Base-by-base conservation (phyloP, 1,140 invertebrate species). In the Aradophagus sp. region DNA sequence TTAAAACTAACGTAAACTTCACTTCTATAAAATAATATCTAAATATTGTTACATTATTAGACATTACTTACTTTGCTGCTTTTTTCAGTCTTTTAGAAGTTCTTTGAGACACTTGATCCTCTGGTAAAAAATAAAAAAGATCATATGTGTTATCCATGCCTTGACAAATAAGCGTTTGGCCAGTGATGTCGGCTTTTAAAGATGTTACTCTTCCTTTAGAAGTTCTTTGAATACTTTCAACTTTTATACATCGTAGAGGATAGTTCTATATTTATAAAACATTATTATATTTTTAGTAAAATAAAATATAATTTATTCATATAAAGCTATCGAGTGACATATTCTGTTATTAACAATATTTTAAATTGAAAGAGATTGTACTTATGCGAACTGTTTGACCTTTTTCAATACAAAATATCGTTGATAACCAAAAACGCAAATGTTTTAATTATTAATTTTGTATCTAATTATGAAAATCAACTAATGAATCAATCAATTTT, bases 121-220 rank as follows among this genome's bases (percentile, higher is more conserved):
- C 88, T 1, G 89, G 84, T 70, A 91, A 89, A 61, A 99, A 90
- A 36, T 90, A 86, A 81, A 97, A 99, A 20, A 96, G 80, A 85
- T 99, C 97, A 7, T 98, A 82, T 6, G 88, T 84, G 58, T 90
- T 89, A 73, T 96, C 93, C 15, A 88, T 92, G 2, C 96, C 95
- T 82, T 96, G 91, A 84, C 94, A 96, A 5, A 89, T 90, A 0
- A 99, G 75, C 11, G 97, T 77, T 71, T 87, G 88, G 62, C 91
- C 88, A 35, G 89, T 88, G 5, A 82, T 78, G 81, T 95, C 93
- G 23, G 88, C 84, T 8, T 85, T 81, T 56, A 95, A 83, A 2
- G 89, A 90, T 1, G 91, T 87, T 2, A 94, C 89, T 72, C 94
- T 87, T 5, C 95, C 94, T 71, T 88, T 89, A 0, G 92, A 91